Base-by-base conservation (phyloP, 2,888 invertebrate genomes). In the Epistrophe eligans region DNA sequence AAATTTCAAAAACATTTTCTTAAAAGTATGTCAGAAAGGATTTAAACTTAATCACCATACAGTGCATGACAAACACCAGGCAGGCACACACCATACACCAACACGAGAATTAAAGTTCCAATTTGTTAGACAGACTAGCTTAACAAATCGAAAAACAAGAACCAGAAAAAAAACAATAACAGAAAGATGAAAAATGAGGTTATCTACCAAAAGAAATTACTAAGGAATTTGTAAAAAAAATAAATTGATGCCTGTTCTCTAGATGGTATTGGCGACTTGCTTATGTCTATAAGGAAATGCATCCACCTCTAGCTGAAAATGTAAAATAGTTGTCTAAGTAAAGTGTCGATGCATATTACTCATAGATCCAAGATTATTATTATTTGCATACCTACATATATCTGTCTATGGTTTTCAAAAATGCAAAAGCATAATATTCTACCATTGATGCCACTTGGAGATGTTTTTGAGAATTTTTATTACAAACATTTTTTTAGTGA, bases 1-100 rank as follows among this genome's bases (percentile, higher is more conserved):
- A 77, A 76, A 62, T 71, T 72, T 77, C 15, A 76, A 77, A 77
- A 76, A 57, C 62, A 11, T 70, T 85, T 57, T 38, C 35, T 28
- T 15, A 43, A 77, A 84, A 81, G 72, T 77, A 77, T 81, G 79
- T 84, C 84, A 81, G 55, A 58, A 72, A 84, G 72, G 81, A 84
- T 84, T 84, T 73, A 77, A 84, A 77, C 52, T 48, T 81, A 72
- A 60, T 73, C 50, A 62, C 66, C 79, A 67, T 83, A 60, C 45
- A 81, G 35, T 72, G 81, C 84, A 55, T 81, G 76, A 62, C 84
- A 50, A 60, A 13, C 57, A 72, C 28, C 40, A 38, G 28, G n/a
- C 72, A 58, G 48, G 13, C 67, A 50, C n/a, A 19, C 38, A 19
- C 52, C 35, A 50, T 1, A 50, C 66, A 48, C 66, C 45, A 45